These are phyloP conservation scores for Meda fulgida DNA, from an alignment of 2,797 vertebrate species.

Conservation along the genomic window DNA sequence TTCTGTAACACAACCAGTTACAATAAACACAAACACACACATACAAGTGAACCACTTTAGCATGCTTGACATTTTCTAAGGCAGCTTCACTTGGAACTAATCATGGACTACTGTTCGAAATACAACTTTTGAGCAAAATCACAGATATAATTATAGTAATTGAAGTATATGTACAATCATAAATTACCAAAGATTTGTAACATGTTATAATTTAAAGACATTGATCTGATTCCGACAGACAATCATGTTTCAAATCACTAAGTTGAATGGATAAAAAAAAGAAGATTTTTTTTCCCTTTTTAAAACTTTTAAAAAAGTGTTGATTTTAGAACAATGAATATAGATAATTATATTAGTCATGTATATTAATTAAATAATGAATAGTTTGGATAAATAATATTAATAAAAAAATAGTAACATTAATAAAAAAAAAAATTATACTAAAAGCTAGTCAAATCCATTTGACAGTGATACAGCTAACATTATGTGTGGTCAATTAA, in stretches of 20 bases:
- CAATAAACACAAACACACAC: neutral
- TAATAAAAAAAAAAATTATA: neutral
- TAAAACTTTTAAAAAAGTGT: too few species aligned
- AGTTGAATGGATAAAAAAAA: neutral
- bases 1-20: neutral
- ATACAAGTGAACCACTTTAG: neutral
- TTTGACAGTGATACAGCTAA: neutral
- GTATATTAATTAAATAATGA: neutral
- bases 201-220: neutral
- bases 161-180: neutral
- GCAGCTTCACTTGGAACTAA: neutral
- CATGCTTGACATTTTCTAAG: neutral
- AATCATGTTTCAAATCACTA: neutral
- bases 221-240: neutral
- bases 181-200: neutral
- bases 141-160: neutral
- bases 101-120: neutral
- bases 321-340: neutral
- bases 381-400: neutral
- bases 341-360: neutral
- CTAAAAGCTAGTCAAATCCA: slow-evolving; percentile 8
- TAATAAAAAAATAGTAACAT: neutral
- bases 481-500: slow-evolving; percentile 3
- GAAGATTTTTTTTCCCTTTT: too few species aligned
- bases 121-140: neutral